These are phyloP conservation scores for Gadus chalcogrammus DNA, from an alignment of 2,113 vertebrate species.

Conservation along the genomic window DNA sequence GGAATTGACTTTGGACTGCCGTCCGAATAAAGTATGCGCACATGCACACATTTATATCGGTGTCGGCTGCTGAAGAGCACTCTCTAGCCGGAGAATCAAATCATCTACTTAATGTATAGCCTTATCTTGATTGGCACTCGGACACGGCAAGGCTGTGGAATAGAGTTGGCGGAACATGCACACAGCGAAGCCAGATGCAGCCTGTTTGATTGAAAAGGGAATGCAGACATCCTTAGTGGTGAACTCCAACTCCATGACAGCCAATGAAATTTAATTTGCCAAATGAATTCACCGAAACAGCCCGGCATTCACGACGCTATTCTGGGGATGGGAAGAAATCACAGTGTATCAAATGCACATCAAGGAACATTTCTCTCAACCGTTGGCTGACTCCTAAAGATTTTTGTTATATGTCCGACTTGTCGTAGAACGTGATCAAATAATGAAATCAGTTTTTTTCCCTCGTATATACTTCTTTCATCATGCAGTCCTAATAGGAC, in stretches of 20 bases:
- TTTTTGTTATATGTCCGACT: neutral
- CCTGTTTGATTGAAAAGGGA: slow-evolving; percentile 30
- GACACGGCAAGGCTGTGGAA: slow-evolving; percentile 33
- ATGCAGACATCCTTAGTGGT: slow-evolving; percentile 30
- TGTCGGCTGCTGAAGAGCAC: slow-evolving; percentile 48
- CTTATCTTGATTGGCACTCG: slow-evolving; percentile 53
- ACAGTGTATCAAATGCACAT: slow-evolving; percentile 36
- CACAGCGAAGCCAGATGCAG: slow-evolving; percentile 35
- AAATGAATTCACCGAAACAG: slow-evolving; percentile 41
- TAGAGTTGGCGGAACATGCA: slow-evolving; percentile 37
- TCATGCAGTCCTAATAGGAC: slow-evolving; percentile 7
- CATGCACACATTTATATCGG: slow-evolving; percentile 50
- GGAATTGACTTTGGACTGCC: slow-evolving; percentile 60
- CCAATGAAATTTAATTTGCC: slow-evolving; percentile 45
- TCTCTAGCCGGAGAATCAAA: slow-evolving; percentile 49
- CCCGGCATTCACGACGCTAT: slow-evolving; percentile 30
- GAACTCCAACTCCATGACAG: slow-evolving; percentile 35
- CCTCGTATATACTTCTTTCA: neutral
- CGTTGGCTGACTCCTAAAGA: neutral
- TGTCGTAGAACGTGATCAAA: neutral
- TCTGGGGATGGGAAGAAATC: slow-evolving; percentile 29
- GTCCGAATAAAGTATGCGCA: slow-evolving; percentile 50
- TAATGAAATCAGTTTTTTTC: too few species aligned
- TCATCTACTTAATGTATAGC: slow-evolving; percentile 49
- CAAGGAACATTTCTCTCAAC: slow-evolving; percentile 12